Evolutionary conservation across 2,797 vertebrate genomes (phyloP), one percentile per base, ranked within the genome.

Genomic region (Clarias laeviceps): DNA sequence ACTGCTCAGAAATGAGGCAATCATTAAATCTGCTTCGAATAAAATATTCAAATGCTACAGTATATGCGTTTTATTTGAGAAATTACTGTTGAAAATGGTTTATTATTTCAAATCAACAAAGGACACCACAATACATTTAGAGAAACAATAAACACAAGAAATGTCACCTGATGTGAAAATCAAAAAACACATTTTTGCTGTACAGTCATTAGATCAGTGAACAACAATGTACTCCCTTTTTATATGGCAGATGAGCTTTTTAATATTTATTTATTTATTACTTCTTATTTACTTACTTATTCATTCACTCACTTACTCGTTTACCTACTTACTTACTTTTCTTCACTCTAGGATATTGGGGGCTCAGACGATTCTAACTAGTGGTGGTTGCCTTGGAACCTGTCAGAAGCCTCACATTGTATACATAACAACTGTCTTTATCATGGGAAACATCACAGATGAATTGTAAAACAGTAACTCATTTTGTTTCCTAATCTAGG

Each of bases 291-390:
- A 50, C 11, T 45, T 45, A 40, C 37, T 40, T 40, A 40, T 7
- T 40, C 37, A 37, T 5, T 37, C 37, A 37, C 37, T 37, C 6
- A 40, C 37, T 7, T 40, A 40, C 37, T 40, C 6, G 8, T 40
- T 40, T 40, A 45, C 45, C 45, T 50, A 12, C 45, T 50, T 50
- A 50, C 45, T 50, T 50, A 12, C 11, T 59, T 74, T 22, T 50
- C 72, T 61, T 22, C 20, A 50, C 93, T 94, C 83, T 82, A 96
- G 95, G 94, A 95, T 87, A 93, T 90, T 0, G 92, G 87, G 17
- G 91, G 89, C 89, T 94, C 94, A 2, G 93, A 94, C 70, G 94
- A 94, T 69, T 95, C 88, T 90, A 89, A 78, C 83, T 90, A 90
- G 84, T 81, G 29, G 66, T 59, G 0, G 82, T 88, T 69, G 80